Evolutionary conservation across 2,797 vertebrate genomes (phyloP), one percentile per base, ranked within the genome.

Genomic region (Xerus rutilus): DNA sequence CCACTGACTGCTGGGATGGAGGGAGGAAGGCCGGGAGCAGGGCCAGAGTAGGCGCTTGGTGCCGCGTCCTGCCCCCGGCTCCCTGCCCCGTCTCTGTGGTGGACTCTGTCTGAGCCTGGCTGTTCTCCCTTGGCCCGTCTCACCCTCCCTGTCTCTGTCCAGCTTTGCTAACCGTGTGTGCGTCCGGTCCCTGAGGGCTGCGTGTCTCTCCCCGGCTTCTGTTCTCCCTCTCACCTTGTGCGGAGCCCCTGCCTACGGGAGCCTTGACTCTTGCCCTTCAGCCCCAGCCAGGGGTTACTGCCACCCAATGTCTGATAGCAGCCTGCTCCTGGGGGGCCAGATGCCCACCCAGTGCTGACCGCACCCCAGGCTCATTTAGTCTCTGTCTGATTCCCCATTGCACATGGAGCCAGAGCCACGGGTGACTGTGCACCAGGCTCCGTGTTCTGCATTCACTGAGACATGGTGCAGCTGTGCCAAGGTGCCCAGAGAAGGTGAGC

Each of bases 1-100:
- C 74, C 32, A 69, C 64, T 12, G 12, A 25, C 4, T 69, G 67
- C 79, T 52, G 83, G 78, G 74, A 52, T 43, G 1, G 8, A 30
- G 10, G 52, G 67, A 0, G 47, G n/a, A 1, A 35, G 11, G 6
- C 78, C 11, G 28, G 57, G 69, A 39, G 62, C 25, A 43, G 23
- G 35, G 45, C n/a, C 52, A 59, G 79, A 39, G 12, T 65, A 11
- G 21, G 11, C 13, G 25, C 25, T 28, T n/a, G 1, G 0, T 14
- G 7, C 39, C 39, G 3, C 0, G 0, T 7, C 4, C 43, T n/a
- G 5, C 45, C 15, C n/a, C 52, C 1, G 5, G 10, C 47, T 4
- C 30, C 13, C 11, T 11, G 1, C 35, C 0, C 21, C 0, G 1
- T 87, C 57, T 9, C n/a, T 20, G 32, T 35, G 7, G 4, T 10